These are phyloP conservation scores for Globodera ellingtonae DNA, from an alignment of 1,140 invertebrate species.

Conservation along the genomic window DNA sequence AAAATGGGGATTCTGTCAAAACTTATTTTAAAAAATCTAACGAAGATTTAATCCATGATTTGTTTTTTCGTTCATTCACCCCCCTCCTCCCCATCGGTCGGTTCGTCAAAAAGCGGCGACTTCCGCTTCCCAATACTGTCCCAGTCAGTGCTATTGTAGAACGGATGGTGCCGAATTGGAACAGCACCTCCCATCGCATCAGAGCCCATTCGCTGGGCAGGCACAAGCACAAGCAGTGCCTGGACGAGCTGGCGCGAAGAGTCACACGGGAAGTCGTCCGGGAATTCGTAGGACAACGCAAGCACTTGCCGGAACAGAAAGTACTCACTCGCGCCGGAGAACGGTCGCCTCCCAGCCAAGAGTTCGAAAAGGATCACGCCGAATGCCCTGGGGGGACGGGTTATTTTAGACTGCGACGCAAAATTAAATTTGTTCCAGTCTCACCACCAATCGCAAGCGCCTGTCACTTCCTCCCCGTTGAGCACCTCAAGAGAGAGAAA, in stretches of 20 bases:
- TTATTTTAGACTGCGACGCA: background rate
- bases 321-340: constrained; percentile 86
- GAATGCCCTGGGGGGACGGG: constrained; percentile 18
- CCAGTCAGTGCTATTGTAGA: constrained; percentile 32
- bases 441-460: constrained; percentile 87
- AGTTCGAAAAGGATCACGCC: constrained; percentile 86
- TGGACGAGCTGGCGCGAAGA: constrained; percentile 21
- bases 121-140: constrained; percentile 6
- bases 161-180: constrained; percentile 30
- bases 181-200: background rate
- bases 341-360: constrained; percentile 86
- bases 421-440: constrained; percentile 67
- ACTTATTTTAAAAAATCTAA: background rate
- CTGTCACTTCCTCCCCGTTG: constrained; percentile 62
- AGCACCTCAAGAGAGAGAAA: constrained; percentile 60
- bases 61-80: too few relatives aligned
- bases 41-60: too few relatives aligned
- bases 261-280: constrained; percentile 24
- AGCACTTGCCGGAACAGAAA: constrained; percentile 94
- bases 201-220: constrained; percentile 5
- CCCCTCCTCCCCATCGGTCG: too few relatives aligned
- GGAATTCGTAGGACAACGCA: constrained; percentile 66
- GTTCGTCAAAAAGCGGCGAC: constrained; percentile 31
- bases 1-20: background rate
- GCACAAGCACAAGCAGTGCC: constrained; percentile 20